phyloP scores from a whole-genome alignment of 2,888 invertebrate genomes.

The Helobdella robusta region DNA sequence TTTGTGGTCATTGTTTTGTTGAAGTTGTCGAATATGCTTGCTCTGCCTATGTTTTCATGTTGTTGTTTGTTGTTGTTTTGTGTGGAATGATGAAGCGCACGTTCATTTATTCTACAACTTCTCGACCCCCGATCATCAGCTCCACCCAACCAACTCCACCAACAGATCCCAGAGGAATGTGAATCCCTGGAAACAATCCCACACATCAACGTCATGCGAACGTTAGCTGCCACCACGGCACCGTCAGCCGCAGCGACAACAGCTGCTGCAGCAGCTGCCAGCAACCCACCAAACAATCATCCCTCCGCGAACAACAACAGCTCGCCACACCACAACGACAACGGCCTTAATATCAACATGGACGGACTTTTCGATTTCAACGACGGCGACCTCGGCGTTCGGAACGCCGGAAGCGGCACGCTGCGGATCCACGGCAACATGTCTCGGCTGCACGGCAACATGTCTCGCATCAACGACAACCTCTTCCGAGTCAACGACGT shows the following conservation, averaged over 20 bases:
- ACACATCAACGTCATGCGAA: no score
- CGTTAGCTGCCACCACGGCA: no score
- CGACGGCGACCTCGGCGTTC: background rate
- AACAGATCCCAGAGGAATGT: slow-evolving; percentile 15
- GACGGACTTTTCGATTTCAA: background rate
- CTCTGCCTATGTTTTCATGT: background rate
- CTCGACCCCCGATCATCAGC: no score
- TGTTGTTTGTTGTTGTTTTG: background rate
- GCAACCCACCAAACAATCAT: no score
- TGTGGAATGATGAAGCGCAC: no score
- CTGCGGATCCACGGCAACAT: no score
- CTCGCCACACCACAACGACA: no score
- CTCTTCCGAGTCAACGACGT: slow-evolving; percentile 10
- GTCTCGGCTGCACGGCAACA: background rate
- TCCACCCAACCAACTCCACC: background rate
- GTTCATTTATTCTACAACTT: no score
- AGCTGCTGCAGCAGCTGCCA: no score
- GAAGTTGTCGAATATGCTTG: background rate
- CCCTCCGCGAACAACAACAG: no score
- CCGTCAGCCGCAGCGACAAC: no score
- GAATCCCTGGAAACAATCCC: background rate
- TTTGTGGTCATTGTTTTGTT: background rate
- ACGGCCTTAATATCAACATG: no score
- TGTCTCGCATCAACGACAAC: background rate
- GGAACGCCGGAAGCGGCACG: slow-evolving; percentile 3